A percentile compares a stretch with the other conserved stretches of the same genome.
phyloP scores from a whole-genome alignment of 2,888 invertebrate species.

The Lordiphosa fenestrarum region DNA sequence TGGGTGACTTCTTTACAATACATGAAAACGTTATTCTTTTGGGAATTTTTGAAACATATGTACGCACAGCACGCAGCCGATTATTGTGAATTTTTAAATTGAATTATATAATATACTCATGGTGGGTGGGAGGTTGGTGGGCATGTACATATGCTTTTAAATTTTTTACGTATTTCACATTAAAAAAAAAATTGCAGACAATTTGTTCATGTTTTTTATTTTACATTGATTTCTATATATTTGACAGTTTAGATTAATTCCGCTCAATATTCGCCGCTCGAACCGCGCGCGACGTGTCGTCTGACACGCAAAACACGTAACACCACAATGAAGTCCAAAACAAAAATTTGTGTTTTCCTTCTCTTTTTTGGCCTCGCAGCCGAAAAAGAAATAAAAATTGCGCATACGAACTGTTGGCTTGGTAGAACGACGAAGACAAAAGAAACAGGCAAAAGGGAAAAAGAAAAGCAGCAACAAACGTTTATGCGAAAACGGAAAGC shows the following conservation, averaged over 20 bases:
- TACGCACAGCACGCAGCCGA: no score
- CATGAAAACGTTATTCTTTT: no score
- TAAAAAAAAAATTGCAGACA: neutral
- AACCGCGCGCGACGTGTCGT: slow-evolving; percentile 58
- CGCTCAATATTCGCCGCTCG: slow-evolving; percentile 46
- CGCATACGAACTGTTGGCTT: slow-evolving; percentile 14
- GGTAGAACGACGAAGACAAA: slow-evolving; percentile 5
- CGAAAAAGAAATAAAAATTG: slow-evolving; percentile 39
- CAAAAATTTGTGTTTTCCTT: slow-evolving; percentile 37
- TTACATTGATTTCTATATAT: slow-evolving; percentile 36
- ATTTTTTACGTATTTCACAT: no score
- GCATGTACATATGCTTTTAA: no score
- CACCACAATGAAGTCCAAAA: slow-evolving; percentile 79
- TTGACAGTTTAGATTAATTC: slow-evolving; percentile 27
- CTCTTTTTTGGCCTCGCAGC: slow-evolving; percentile 67
- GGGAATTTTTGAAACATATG: no score
- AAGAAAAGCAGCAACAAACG: slow-evolving; percentile 5
- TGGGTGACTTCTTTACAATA: no score
- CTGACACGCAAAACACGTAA: slow-evolving; percentile 81
- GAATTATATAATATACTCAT: no score
- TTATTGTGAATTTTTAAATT: no score
- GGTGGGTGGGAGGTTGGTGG: no score
- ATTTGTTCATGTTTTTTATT: slow-evolving; percentile 8
- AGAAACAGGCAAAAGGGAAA: slow-evolving; percentile 6
- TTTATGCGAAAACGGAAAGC: slow-evolving; percentile 29